These are phyloP conservation scores for Drosophila seguyi DNA, from an alignment of 1,140 invertebrate species.

Conservation along the genomic window DNA sequence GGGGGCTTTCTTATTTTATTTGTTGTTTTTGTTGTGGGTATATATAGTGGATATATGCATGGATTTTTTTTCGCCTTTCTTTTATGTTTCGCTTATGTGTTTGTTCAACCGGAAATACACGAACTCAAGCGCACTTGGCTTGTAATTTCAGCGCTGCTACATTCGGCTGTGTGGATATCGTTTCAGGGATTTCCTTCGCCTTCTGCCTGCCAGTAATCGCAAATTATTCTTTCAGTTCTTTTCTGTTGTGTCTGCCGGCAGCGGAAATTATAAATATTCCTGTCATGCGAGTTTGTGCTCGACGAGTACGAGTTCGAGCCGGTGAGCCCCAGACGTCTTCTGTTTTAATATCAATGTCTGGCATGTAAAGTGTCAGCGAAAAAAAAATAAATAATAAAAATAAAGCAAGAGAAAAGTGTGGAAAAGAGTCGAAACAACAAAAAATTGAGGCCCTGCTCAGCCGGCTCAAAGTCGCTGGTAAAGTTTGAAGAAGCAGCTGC, in stretches of 20 bases:
- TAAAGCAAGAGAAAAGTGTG: conserved; percentile 8
- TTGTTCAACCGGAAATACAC: conserved; percentile 85
- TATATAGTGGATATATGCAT: conserved; percentile 49
- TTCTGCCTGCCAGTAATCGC: conserved; percentile 75
- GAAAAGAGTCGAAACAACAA: conserved; percentile 38
- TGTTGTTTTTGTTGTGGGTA: conserved; percentile 40
- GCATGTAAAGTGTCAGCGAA: conserved; percentile 46
- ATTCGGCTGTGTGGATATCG: conserved; percentile 39
- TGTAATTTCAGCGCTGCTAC: conserved; percentile 58
- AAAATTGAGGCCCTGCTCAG: conserved; percentile 35
- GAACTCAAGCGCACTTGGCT: conserved; percentile 81
- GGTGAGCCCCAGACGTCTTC: conserved; percentile 42
- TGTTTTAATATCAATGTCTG: conserved; percentile 55
- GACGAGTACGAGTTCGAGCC: conserved; percentile 22
- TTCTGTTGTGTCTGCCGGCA: conserved; percentile 63
- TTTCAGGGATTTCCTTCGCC: conserved; percentile 62
- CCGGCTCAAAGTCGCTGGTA: conserved; percentile 52
- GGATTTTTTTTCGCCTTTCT: conserved; percentile 64
- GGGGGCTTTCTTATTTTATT: conserved; percentile 39
- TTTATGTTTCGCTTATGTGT: conserved; percentile 83
- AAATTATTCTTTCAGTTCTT: conserved; percentile 65
- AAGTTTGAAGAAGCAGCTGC: conserved; percentile 53
- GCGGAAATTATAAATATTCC: conserved; percentile 81
- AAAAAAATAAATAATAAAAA: no score
- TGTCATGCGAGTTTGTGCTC: conserved; percentile 68